Evolutionary conservation across 2,888 invertebrate genomes (phyloP).

Genomic region (Hypomecis punctinalis): DNA sequence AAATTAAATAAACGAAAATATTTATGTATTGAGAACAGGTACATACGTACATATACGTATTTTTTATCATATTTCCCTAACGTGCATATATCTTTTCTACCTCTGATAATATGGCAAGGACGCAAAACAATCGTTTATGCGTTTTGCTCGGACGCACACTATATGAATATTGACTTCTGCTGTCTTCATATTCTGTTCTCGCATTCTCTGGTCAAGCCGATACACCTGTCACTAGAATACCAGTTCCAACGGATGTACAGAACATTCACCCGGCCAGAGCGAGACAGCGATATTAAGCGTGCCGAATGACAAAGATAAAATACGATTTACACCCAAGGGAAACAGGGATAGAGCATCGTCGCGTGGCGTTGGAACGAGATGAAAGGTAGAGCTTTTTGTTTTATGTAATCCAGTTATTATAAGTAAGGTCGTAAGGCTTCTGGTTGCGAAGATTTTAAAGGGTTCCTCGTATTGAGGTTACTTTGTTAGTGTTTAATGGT

Average conservation of each 20-base stretch:
- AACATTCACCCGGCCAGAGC: constrained; percentile 44
- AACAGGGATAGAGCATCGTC: constrained; percentile 31
- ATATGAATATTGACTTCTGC: too few relatives aligned
- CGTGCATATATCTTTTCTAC: too few relatives aligned
- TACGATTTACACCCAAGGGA: not conserved
- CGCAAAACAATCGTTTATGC: too few relatives aligned
- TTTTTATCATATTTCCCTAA: too few relatives aligned
- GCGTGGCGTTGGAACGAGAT: constrained; percentile 45
- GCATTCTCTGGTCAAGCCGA: constrained; percentile 27
- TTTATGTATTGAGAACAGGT: too few relatives aligned
- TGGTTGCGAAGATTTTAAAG: constrained; percentile 29
- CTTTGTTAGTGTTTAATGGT: constrained; percentile 18
- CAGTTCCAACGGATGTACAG: constrained; percentile 46
- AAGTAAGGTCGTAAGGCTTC: constrained; percentile 41
- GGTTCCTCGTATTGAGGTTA: constrained; percentile 22
- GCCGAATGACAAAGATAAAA: constrained; percentile 38
- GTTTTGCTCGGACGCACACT: too few relatives aligned
- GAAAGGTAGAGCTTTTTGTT: constrained; percentile 21
- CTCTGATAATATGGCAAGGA: too few relatives aligned
- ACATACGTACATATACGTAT: too few relatives aligned
- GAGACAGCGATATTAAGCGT: constrained; percentile 44
- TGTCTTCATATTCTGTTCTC: not conserved
- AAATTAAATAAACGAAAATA: too few relatives aligned
- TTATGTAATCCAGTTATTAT: constrained; percentile 43
- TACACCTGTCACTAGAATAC: constrained; percentile 44